Evolutionary conservation across 2,113 vertebrate species (phyloP).

Genomic region (Apteryx owenii): DNA sequence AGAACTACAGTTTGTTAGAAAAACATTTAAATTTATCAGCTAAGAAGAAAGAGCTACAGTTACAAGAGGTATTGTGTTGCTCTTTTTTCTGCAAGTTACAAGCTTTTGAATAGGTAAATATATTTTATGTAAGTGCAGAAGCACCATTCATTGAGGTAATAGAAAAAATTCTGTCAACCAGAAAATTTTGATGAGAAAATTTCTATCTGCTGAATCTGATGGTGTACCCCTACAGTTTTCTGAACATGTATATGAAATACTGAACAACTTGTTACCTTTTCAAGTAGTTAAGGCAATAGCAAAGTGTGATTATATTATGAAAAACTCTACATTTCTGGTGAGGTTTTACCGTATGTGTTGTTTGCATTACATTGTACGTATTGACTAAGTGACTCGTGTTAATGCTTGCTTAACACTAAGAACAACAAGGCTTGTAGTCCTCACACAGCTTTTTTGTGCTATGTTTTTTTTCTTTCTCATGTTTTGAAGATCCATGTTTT

Average conservation of each 20-base stretch:
- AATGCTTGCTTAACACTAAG: neutral
- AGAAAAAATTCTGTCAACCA: neutral
- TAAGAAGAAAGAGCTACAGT: conserved; percentile 96
- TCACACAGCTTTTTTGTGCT: neutral
- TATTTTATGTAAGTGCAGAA: neutral
- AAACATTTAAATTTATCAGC: conserved; percentile 95
- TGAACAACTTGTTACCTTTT: neutral
- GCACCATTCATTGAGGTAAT: neutral
- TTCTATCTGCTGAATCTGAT: neutral
- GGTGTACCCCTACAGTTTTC: neutral
- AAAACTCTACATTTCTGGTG: neutral
- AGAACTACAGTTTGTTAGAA: conserved; percentile 94
- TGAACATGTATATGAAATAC: neutral
- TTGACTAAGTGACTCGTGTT: neutral
- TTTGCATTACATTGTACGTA: neutral
- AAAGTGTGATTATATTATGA: neutral
- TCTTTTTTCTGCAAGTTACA: neutral
- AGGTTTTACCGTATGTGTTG: neutral
- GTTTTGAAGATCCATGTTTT: neutral
- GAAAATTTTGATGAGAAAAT: neutral
- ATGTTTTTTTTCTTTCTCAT: neutral
- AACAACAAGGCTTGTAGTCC: neutral
- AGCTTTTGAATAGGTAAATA: neutral
- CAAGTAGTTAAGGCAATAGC: neutral
- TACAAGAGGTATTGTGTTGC: conserved; percentile 88